These are phyloP conservation scores for Sphenopsis melanotis DNA, from an alignment of 2,797 vertebrate species.

Conservation along the genomic window DNA sequence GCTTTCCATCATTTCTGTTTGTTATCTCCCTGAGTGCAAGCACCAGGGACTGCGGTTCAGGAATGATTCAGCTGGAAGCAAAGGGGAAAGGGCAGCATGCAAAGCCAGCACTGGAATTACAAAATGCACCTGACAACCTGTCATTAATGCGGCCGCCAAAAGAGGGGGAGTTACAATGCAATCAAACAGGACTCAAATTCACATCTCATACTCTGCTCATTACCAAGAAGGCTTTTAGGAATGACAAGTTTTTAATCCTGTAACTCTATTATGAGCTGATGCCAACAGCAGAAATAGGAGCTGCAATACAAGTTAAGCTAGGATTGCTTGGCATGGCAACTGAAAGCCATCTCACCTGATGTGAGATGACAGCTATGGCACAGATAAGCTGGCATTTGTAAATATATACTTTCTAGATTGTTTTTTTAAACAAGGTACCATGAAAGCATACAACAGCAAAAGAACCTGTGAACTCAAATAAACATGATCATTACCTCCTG, in stretches of 20 bases:
- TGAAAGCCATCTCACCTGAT: conserved; percentile 58
- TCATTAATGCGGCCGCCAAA: neutral
- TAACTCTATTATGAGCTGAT: conserved; percentile 7
- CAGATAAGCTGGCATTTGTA: conserved; percentile 54
- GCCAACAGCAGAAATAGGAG: conserved; percentile 41
- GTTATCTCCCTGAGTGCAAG: neutral
- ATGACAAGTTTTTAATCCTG: conserved; percentile 37
- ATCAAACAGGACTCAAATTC: neutral
- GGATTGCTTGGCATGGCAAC: conserved; percentile 12
- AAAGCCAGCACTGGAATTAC: neutral
- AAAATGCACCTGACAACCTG: neutral
- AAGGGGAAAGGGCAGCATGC: neutral
- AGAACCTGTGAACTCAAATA: conserved; percentile 27
- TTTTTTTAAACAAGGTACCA: conserved; percentile 28
- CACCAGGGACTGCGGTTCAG: neutral
- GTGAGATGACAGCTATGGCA: conserved; percentile 60
- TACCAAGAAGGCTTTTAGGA: conserved; percentile 31
- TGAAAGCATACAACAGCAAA: conserved; percentile 32
- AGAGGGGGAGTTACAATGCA: neutral
- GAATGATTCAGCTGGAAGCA: neutral
- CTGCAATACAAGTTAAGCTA: conserved; percentile 4
- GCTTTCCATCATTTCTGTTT: neutral
- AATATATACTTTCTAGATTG: conserved; percentile 43
- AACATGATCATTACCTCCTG: neutral
- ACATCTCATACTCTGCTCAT: neutral